These are phyloP conservation scores for Pangasianodon gigas DNA, from an alignment of 2,113 vertebrate species.

Conservation along the genomic window DNA sequence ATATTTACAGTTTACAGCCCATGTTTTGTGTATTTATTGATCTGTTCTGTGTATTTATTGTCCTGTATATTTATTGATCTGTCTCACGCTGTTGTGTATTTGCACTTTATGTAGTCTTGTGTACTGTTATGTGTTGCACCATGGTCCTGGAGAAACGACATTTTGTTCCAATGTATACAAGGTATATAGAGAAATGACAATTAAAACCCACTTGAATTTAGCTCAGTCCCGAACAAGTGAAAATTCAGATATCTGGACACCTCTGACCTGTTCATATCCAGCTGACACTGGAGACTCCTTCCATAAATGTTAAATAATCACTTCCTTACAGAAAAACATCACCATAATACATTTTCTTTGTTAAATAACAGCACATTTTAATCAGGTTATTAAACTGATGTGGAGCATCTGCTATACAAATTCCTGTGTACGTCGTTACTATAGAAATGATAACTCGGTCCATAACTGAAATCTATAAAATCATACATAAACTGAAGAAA, in stretches of 20 bases:
- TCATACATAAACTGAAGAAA: not conserved
- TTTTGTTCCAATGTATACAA: too few species aligned
- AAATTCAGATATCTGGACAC: not conserved
- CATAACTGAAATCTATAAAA: not conserved
- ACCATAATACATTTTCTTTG: not conserved
- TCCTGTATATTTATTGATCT: too few species aligned
- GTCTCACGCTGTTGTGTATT: too few species aligned
- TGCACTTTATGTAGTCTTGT: too few species aligned
- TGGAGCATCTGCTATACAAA: not conserved
- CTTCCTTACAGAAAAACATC: not conserved
- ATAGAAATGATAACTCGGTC: not conserved
- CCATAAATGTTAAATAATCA: not conserved
- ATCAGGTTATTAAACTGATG: not conserved
- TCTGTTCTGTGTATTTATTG: too few species aligned
- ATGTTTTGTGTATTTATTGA: too few species aligned
- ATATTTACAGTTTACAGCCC: too few species aligned
- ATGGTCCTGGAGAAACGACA: too few species aligned
- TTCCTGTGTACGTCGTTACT: not conserved
- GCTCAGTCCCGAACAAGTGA: not conserved
- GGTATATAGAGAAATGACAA: too few species aligned
- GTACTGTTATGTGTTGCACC: too few species aligned
- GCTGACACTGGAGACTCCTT: not conserved
- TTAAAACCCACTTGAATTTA: too few species aligned
- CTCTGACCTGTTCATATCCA: not conserved
- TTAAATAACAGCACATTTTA: not conserved